phyloP scores from a whole-genome alignment of 2,888 invertebrate species.

The Ennomos erosarius region DNA sequence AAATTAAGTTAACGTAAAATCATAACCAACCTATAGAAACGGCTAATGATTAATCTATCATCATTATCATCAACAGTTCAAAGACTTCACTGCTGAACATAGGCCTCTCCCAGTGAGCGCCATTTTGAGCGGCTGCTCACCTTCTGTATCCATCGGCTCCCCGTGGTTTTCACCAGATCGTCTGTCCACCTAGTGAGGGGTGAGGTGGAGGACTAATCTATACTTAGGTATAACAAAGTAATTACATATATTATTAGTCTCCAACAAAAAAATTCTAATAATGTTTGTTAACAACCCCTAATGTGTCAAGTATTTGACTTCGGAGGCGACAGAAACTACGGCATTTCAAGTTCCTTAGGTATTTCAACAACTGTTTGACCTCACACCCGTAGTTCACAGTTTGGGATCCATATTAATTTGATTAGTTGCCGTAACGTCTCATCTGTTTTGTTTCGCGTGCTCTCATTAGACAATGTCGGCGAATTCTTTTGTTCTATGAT shows the following conservation, averaged over 20 bases:
- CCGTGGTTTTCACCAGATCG: no score
- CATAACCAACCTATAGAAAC: background rate
- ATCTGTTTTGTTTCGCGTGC: constrained; percentile 21
- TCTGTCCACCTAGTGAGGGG: no score
- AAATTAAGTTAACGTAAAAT: no score
- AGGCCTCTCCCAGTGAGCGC: no score
- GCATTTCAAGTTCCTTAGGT: constrained; percentile 17
- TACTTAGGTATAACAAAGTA: background rate
- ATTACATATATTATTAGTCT: constrained; percentile 7
- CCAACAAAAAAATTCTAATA: constrained; percentile 14
- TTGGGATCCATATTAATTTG: constrained; percentile 33
- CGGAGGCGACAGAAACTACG: constrained; percentile 19
- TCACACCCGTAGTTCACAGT: constrained; percentile 23
- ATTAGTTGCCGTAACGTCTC: constrained; percentile 31
- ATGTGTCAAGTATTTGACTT: constrained; percentile 30
- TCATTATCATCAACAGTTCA: no score
- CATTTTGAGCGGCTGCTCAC: no score
- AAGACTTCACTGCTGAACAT: no score
- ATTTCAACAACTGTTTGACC: constrained; percentile 30
- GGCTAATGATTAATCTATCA: no score
- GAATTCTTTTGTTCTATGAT: background rate
- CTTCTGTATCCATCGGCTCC: no score
- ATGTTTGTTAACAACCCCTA: constrained; percentile 13
- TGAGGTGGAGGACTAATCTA: no score
- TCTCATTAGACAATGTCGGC: constrained; percentile 10